Evolutionary conservation across 2,113 vertebrate species (phyloP).

Genomic region (Oxyura jamaicensis): DNA sequence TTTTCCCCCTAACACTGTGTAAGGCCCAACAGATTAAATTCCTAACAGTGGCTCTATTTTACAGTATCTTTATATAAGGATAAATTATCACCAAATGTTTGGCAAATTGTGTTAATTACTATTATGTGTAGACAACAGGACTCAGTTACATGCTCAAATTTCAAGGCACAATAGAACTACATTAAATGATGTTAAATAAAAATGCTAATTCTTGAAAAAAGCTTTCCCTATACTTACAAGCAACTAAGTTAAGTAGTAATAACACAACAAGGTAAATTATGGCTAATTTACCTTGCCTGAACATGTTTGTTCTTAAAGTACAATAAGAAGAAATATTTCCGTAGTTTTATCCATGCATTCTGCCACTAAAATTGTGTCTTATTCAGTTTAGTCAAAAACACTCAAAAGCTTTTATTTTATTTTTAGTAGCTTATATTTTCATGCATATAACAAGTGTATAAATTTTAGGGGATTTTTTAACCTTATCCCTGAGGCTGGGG

Average conservation of each 20-base stretch:
- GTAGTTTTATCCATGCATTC: not conserved
- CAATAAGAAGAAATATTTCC: not conserved
- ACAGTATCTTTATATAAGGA: not conserved
- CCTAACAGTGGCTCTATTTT: not conserved
- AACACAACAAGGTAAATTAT: not conserved
- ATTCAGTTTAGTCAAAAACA: not conserved
- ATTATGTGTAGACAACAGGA: not conserved
- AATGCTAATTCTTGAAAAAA: not conserved
- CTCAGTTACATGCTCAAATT: not conserved
- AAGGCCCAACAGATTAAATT: not conserved
- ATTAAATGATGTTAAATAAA: not conserved
- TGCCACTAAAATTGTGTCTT: not conserved
- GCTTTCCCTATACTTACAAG: not conserved
- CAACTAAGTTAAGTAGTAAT: not conserved
- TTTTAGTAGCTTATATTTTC: not conserved
- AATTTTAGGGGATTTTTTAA: conserved; percentile 60
- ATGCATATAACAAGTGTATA: not conserved
- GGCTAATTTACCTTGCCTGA: not conserved
- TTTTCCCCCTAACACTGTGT: not conserved
- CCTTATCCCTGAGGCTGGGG: conserved; percentile 99
- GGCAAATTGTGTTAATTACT: not conserved
- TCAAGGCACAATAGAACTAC: not conserved
- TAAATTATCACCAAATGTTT: not conserved
- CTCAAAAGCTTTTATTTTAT: not conserved
- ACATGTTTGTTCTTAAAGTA: not conserved